Base-by-base conservation (phyloP, 2,888 invertebrate genomes). In the Graphium colonna region DNA sequence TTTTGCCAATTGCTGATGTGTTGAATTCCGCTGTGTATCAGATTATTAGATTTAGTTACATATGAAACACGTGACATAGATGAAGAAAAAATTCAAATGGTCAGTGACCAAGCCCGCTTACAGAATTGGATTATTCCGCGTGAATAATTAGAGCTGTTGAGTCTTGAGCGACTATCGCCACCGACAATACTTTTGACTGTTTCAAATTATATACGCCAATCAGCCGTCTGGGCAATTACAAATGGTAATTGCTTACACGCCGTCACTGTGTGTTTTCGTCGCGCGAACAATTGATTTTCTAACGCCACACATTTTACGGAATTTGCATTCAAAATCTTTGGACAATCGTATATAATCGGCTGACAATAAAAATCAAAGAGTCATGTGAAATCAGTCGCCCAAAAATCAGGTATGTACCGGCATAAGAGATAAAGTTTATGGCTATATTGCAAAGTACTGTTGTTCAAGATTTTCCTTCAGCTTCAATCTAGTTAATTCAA, bases 151-250 rank as follows among this genome's bases (percentile, higher is more conserved):
- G 16, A 91, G 92, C 5, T 93, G 93, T 57, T 94, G 94, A 72
- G 95, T 95, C 95, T 33, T 33, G 87, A 94, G 62, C 92, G 93
- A 31, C 93, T 64, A 3, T 5, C 94, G 94, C 78, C 94, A n/a
- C 94, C 31, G 92, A 94, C 54, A 94, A 95, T 8, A 95, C 95
- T 79, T 94, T 28, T 81, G 84, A n/a, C 72, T 77, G 53, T 76
- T 77, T 5, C 65, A 78, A 58, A 77, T 79, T 18, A 83, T 92
- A 12, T 93, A 93, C 70, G 92, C 92, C 7, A 91, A 92, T 21
- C 91, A 92, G 9, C 93, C 93, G 58, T n/a, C 41, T 13, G 33
- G 13, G 41, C 52, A 48, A 48, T 52, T 40, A 51, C 48, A 36
- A 46, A 81, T 31, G 68, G 79, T 9, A 78, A 79, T n/a, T 47